phyloP scores from a whole-genome alignment of 1,140 invertebrate genomes.

The Dendrolimus punctatus region DNA sequence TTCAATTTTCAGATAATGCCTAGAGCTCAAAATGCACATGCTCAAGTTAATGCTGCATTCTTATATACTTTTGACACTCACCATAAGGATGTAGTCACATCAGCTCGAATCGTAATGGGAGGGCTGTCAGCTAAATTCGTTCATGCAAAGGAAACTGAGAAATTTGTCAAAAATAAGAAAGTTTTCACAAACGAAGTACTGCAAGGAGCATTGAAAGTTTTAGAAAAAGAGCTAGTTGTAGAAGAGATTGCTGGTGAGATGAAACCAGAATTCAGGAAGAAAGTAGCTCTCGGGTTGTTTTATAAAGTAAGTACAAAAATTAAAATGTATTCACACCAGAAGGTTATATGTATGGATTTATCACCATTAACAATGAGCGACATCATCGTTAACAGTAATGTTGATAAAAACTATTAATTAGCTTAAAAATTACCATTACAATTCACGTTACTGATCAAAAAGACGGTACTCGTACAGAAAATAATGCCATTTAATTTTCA shows the following conservation, averaged over 20 bases:
- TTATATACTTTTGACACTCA: slow-evolving; percentile 72
- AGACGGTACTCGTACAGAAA: too few relatives aligned
- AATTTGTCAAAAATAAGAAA: slow-evolving; percentile 71
- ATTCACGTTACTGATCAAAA: too few relatives aligned
- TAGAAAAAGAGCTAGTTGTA: slow-evolving; percentile 76
- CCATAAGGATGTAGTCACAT: slow-evolving; percentile 35
- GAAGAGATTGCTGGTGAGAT: slow-evolving; percentile 75
- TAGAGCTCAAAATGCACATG: slow-evolving; percentile 80
- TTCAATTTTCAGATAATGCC: slow-evolving; percentile 74
- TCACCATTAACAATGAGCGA: too few relatives aligned
- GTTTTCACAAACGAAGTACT: slow-evolving; percentile 67
- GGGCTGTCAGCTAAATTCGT: slow-evolving; percentile 78
- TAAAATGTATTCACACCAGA: too few relatives aligned
- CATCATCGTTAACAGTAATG: too few relatives aligned
- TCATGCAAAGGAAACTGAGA: slow-evolving; percentile 78
- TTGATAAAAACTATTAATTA: too few relatives aligned
- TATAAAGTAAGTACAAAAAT: slow-evolving; percentile 75
- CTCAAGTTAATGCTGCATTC: slow-evolving; percentile 81
- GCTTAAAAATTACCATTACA: too few relatives aligned
- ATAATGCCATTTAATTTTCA: too few relatives aligned
- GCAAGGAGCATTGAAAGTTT: slow-evolving; percentile 69
- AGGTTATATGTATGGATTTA: background rate
- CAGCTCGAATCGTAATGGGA: slow-evolving; percentile 74
- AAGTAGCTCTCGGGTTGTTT: slow-evolving; percentile 76
- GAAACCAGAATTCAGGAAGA: slow-evolving; percentile 76